These are phyloP conservation scores for Clytia hemisphaerica DNA, from an alignment of 30 jellyfish, hydroid and myxozoan genomes.

Conservation along the genomic window DNA sequence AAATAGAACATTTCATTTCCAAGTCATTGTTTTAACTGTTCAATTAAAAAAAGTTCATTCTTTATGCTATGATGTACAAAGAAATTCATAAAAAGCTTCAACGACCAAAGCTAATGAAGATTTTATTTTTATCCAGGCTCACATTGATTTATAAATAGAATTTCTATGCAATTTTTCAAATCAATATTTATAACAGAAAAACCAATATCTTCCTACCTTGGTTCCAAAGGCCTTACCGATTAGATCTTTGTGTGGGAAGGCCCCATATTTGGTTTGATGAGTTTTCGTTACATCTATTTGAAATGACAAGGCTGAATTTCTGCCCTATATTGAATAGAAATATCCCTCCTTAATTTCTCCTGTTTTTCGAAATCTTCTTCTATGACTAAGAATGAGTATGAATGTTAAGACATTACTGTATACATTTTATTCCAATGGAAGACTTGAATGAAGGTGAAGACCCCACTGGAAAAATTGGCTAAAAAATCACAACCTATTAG, in stretches of 20 bases:
- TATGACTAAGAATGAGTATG: too few relatives aligned
- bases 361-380: too few relatives aligned
- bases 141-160: too few relatives aligned
- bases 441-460: too few relatives aligned
- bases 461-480: too few relatives aligned
- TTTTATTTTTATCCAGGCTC: too few relatives aligned
- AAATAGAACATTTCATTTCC: background rate
- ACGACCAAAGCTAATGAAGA: too few relatives aligned
- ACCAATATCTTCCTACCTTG: conserved; percentile 43
- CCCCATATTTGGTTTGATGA: conserved; percentile 80
- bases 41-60: background rate
- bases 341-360: background rate
- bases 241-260: conserved; percentile 70
- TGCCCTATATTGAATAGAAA: conserved; percentile 33
- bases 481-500: too few relatives aligned
- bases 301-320: conserved; percentile 34
- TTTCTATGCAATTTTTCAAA: background rate
- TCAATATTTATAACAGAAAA: background rate
- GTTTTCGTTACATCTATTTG: conserved; percentile 37
- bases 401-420: background rate
- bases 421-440: background rate
- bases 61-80: background rate
- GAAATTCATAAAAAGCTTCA: too few relatives aligned
- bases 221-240: conserved; percentile 80
- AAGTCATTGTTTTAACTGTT: background rate